These are phyloP conservation scores for Cantharis nigra DNA, from an alignment of 2,888 invertebrate genomes.

Conservation along the genomic window DNA sequence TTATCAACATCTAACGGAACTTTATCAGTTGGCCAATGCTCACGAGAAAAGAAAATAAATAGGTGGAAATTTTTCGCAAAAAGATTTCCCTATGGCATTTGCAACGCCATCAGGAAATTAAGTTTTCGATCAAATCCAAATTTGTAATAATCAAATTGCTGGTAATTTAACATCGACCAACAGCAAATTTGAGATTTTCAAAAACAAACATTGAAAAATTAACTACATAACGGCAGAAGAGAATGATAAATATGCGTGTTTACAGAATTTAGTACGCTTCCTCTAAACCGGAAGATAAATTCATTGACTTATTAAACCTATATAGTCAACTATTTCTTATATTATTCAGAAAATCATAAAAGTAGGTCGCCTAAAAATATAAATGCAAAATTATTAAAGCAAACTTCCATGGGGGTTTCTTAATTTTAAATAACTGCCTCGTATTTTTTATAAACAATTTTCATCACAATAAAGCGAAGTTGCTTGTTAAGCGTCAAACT, in stretches of 20 bases:
- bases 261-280: not conserved
- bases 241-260: not conserved
- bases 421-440: not conserved
- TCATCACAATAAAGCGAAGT: not conserved
- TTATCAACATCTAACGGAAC: not conserved
- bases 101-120: not conserved
- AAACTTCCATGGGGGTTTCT: not conserved
- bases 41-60: not conserved
- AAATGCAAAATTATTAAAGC: not conserved
- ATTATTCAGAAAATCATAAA: not conserved
- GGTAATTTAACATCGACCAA: not conserved
- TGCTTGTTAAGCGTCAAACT: not conserved
- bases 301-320: not conserved
- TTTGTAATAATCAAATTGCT: not conserved
- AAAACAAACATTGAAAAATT: not conserved
- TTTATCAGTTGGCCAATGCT: not conserved
- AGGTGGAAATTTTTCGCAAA: not conserved
- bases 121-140: not conserved
- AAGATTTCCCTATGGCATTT: not conserved
- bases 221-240: not conserved
- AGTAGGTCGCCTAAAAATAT: not conserved
- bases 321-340: not conserved
- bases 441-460: not conserved
- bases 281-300: not conserved
- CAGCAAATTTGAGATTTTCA: not conserved